These are phyloP conservation scores for Gymnodraco acuticeps DNA, from an alignment of 2,797 vertebrate species.

Conservation along the genomic window DNA sequence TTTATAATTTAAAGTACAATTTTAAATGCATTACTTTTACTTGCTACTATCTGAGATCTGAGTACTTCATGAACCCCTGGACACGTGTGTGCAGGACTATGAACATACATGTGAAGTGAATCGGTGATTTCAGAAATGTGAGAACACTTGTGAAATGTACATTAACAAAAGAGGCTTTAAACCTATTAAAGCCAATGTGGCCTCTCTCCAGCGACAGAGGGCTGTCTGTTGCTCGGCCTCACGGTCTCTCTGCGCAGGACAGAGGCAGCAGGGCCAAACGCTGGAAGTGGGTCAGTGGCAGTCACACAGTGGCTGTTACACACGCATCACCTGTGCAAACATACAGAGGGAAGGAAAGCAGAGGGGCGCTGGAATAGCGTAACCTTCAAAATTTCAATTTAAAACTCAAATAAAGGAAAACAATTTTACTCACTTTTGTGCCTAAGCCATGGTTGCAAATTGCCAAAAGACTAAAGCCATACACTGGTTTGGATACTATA, in stretches of 20 bases:
- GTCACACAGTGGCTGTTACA: slow-evolving; percentile 75
- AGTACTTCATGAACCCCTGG: no score
- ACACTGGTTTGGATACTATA: slow-evolving; percentile 3
- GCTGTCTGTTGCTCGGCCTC: slow-evolving; percentile 63
- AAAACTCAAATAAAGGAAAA: slow-evolving; percentile 33
- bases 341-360: slow-evolving; percentile 59
- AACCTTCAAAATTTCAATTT: slow-evolving; percentile 50
- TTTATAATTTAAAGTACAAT: no score
- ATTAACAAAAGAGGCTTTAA: slow-evolving; percentile 10
- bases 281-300: slow-evolving; percentile 76
- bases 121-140: slow-evolving; percentile 1
- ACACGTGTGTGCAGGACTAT: neutral
- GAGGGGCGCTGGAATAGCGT: slow-evolving; percentile 43
- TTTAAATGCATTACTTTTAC: no score
- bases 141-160: slow-evolving; percentile 15
- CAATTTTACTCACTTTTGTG: slow-evolving; percentile 31
- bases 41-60: no score
- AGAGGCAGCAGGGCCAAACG: slow-evolving; percentile 59
- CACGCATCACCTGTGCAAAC: slow-evolving; percentile 86
- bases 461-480: slow-evolving; percentile 9
- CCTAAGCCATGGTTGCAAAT: neutral
- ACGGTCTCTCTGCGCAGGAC: slow-evolving; percentile 43
- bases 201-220: slow-evolving; percentile 60
- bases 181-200: neutral
- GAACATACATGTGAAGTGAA: neutral